These are phyloP conservation scores for Phacellophora camtschatica DNA, from an alignment of 30 jellyfish, hydroid and myxozoan genomes.

Conservation along the genomic window DNA sequence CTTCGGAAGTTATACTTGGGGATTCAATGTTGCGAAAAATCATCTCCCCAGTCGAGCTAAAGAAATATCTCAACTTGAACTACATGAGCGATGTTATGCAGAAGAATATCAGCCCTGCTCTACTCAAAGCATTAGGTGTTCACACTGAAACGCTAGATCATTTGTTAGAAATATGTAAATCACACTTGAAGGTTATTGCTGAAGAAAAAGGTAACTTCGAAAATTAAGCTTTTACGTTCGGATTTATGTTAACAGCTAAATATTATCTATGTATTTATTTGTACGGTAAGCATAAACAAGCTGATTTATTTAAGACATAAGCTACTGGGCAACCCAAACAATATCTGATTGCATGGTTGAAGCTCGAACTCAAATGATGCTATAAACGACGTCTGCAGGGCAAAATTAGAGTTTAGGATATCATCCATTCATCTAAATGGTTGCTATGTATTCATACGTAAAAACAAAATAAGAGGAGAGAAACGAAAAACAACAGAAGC, in stretches of 20 bases:
- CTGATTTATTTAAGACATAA: no score
- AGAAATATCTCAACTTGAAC: constrained; percentile 54
- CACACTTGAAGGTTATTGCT: constrained; percentile 40
- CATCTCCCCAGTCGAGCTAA: constrained; percentile 28
- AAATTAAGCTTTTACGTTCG: no score
- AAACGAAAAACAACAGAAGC: background rate
- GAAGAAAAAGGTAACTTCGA: constrained; percentile 18
- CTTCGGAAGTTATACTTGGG: constrained; percentile 48
- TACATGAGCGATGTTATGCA: constrained; percentile 57
- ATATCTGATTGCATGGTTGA: no score
- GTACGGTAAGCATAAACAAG: no score
- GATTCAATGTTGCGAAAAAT: constrained; percentile 42
- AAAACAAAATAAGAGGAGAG: background rate
- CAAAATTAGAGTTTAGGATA: no score
- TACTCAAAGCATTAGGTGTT: constrained; percentile 74
- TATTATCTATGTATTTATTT: no score
- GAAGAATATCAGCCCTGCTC: constrained; percentile 22
- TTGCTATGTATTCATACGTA: no score
- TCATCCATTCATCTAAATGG: no score
- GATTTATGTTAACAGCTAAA: no score
- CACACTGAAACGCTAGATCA: constrained; percentile 50
- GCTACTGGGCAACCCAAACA: no score
- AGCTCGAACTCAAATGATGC: no score
- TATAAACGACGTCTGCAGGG: no score
- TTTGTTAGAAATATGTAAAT: constrained; percentile 69